phyloP scores from a whole-genome alignment of 2,113 vertebrate genomes.

The Cyrtonyx montezumae region DNA sequence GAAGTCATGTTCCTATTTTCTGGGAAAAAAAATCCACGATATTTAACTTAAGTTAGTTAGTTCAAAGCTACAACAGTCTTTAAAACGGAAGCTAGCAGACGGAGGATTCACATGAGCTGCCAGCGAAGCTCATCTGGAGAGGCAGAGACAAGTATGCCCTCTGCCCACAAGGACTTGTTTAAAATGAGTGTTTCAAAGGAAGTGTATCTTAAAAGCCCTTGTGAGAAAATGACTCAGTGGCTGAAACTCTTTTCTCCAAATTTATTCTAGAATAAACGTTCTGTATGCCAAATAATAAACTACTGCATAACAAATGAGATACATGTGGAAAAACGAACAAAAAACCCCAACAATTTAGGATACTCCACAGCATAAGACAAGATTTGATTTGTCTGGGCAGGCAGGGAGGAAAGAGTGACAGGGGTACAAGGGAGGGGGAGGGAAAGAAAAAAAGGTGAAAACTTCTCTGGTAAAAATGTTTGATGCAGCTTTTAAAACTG shows the following conservation, averaged over 20 bases:
- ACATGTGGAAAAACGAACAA: background rate
- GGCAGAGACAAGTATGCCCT: background rate
- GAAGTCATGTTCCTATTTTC: background rate
- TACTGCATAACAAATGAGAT: background rate
- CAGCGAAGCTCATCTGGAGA: background rate
- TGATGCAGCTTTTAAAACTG: background rate
- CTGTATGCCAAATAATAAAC: background rate
- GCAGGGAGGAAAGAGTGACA: background rate
- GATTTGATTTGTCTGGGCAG: background rate
- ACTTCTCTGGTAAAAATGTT: background rate
- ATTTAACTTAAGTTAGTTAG: background rate
- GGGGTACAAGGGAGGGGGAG: background rate
- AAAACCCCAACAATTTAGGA: background rate
- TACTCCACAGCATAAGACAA: background rate
- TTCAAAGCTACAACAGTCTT: background rate
- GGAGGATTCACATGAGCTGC: background rate
- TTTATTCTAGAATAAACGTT: conserved; percentile 14
- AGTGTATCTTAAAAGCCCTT: background rate
- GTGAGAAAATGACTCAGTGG: background rate
- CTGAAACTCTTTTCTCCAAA: background rate
- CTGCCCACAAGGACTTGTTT: background rate
- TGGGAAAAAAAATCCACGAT: background rate
- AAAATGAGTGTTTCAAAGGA: background rate
- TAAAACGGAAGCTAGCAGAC: background rate
- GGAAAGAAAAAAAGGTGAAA: background rate